A percentile compares a stretch with the other conserved stretches of the same genome.
Evolutionary conservation across 53 echinoderm and acorn worm species (phyloP).

Genomic region (Zoroaster sp.): DNA sequence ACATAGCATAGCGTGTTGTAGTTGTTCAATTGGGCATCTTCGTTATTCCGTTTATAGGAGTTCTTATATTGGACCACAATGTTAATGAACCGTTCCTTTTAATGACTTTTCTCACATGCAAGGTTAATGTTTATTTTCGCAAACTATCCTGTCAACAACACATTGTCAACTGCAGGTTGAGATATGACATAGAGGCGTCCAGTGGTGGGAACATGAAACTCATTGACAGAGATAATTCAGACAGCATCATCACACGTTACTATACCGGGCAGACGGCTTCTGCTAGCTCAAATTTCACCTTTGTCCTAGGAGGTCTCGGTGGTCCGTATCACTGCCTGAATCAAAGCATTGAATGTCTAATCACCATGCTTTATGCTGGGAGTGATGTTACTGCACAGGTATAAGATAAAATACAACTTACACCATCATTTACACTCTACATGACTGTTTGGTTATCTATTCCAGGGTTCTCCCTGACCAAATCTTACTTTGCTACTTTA

Average conservation of each 20-base stretch:
- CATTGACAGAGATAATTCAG: background rate
- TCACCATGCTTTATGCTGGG: constrained; percentile 8
- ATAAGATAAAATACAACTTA: background rate
- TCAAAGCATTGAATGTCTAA: background rate
- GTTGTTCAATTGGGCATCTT: no score
- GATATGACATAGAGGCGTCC: no score
- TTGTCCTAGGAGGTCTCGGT: constrained; percentile 40
- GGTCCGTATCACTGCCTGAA: constrained; percentile 41
- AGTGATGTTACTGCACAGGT: constrained; percentile 32
- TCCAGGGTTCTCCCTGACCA: background rate
- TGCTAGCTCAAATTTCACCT: background rate
- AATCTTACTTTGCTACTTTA: no score
- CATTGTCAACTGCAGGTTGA: no score
- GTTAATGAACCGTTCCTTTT: no score
- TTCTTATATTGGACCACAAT: no score
- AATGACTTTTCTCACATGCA: no score
- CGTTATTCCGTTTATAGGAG: no score
- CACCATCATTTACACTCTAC: background rate
- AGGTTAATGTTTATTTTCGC: no score
- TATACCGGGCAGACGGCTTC: background rate
- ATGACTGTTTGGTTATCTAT: background rate
- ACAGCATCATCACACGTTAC: background rate
- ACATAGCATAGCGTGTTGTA: no score
- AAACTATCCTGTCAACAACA: no score
- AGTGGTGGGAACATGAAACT: constrained; percentile 34